phyloP scores from a whole-genome alignment of 2,797 vertebrate species.

The Hephaestus fuliginosus region DNA sequence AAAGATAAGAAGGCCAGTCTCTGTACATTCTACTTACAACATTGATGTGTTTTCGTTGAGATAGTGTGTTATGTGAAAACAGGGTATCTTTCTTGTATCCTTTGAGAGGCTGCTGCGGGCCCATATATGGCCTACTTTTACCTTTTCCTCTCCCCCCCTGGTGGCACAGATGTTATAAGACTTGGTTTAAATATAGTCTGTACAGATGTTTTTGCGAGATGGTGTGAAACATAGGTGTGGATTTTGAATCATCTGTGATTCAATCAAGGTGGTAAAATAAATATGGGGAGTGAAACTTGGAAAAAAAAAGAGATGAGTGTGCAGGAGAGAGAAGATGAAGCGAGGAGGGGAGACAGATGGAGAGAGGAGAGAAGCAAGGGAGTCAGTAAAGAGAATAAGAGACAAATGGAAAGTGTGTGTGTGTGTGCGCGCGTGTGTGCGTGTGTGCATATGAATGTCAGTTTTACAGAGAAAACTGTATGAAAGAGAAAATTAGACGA shows the following conservation, averaged over 20 bases:
- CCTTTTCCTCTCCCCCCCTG: slow-evolving; percentile 64
- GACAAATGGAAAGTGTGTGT: slow-evolving; percentile 28
- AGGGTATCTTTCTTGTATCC: slow-evolving; percentile 58
- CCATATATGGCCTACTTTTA: slow-evolving; percentile 82
- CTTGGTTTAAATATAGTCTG: slow-evolving; percentile 79
- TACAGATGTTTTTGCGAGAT: slow-evolving; percentile 76
- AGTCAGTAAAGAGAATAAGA: slow-evolving; percentile 36
- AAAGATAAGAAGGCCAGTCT: slow-evolving; percentile 25
- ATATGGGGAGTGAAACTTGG: slow-evolving; percentile 34
- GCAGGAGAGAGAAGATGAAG: slow-evolving; percentile 28
- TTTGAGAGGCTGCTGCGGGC: slow-evolving; percentile 77
- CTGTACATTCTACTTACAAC: slow-evolving; percentile 18
- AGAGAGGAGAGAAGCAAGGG: slow-evolving; percentile 29
- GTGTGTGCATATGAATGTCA: slow-evolving; percentile 1
- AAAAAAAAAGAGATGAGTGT: neutral
- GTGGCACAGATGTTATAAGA: slow-evolving; percentile 75
- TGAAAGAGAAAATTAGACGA: slow-evolving; percentile 24
- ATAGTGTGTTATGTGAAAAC: slow-evolving; percentile 53
- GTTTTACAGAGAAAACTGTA: slow-evolving; percentile 33
- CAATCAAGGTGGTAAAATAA: slow-evolving; percentile 51
- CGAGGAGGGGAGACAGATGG: slow-evolving; percentile 29
- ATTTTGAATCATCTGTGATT: slow-evolving; percentile 65
- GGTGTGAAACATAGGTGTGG: slow-evolving; percentile 51
- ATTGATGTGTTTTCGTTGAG: slow-evolving; percentile 62
- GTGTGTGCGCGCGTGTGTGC: slow-evolving; percentile 10